A percentile compares a stretch with the other conserved stretches of the same genome.
These are phyloP conservation scores for Electrona antarctica DNA, from an alignment of 2,113 vertebrate species.

Conservation along the genomic window DNA sequence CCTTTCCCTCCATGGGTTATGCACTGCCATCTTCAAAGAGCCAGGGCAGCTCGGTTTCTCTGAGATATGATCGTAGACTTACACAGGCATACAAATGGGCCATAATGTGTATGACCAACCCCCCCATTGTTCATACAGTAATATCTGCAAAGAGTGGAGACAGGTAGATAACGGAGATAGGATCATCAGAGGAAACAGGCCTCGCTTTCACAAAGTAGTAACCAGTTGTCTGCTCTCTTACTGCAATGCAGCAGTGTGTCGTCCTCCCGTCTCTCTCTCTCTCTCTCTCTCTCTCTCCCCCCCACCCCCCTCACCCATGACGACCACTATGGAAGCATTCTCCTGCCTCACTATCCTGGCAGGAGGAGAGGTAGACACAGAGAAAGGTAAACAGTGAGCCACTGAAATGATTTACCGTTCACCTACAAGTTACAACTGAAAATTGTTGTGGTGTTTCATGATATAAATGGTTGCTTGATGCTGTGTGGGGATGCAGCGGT, in stretches of 20 bases:
- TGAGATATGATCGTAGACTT: constrained; percentile 38
- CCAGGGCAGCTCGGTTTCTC: constrained; percentile 46
- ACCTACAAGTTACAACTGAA: constrained; percentile 17
- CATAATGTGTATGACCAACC: constrained; percentile 45
- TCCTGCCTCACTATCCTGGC: constrained; percentile 42
- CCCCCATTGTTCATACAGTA: constrained; percentile 52
- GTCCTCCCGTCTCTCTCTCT: constrained; percentile 45
- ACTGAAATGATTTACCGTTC: constrained; percentile 29
- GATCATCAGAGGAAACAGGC: constrained; percentile 34
- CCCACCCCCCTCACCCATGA: constrained; percentile 30
- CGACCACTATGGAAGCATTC: constrained; percentile 27
- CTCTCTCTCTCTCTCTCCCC: constrained; percentile 13
- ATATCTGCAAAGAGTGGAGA: constrained; percentile 42
- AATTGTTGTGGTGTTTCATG: constrained; percentile 49
- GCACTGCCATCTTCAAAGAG: constrained; percentile 39
- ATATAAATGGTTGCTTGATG: constrained; percentile 29
- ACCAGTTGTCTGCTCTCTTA: constrained; percentile 51
- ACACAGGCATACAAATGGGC: constrained; percentile 51
- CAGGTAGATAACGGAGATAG: constrained; percentile 39
- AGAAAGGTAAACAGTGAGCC: not conserved
- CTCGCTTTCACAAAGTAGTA: constrained; percentile 41
- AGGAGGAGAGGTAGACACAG: constrained; percentile 3
- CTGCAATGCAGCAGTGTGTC: constrained; percentile 73
- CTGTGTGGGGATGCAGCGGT: constrained; percentile 20
- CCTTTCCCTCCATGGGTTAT: constrained; percentile 5